These are phyloP conservation scores for Channallabes apus DNA, from an alignment of 2,797 vertebrate genomes.

Conservation along the genomic window DNA sequence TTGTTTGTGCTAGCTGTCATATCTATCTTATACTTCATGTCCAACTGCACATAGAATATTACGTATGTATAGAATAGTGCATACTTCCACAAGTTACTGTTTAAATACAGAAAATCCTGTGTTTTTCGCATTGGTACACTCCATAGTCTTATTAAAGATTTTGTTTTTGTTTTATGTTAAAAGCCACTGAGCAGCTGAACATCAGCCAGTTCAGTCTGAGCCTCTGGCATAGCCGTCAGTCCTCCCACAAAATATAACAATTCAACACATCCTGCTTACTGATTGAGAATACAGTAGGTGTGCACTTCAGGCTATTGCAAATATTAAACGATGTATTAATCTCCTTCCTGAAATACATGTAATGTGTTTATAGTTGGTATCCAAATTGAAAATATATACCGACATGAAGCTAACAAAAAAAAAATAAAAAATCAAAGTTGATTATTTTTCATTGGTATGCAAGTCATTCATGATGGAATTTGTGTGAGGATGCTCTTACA, in stretches of 20 bases:
- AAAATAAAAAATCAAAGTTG: neutral
- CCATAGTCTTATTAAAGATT: neutral
- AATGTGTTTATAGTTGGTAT: neutral
- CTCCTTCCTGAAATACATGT: neutral
- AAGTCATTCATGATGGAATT: neutral
- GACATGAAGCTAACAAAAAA: neutral
- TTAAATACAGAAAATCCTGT: neutral
- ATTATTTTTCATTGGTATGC: neutral
- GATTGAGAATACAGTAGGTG: constrained; percentile 35
- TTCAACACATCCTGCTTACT: neutral
- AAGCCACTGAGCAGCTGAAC: neutral
- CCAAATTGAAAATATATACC: neutral
- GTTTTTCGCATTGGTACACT: neutral
- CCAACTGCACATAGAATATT: neutral
- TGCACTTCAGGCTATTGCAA: constrained; percentile 36
- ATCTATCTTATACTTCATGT: neutral
- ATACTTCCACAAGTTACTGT: neutral
- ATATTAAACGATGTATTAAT: constrained; percentile 37
- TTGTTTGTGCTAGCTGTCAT: neutral
- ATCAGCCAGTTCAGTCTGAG: constrained; percentile 2
- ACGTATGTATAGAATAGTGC: neutral
- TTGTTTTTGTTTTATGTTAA: neutral
- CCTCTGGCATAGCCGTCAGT: constrained; percentile 46
- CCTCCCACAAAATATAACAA: constrained; percentile 24
- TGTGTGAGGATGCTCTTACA: constrained; percentile 6